Conservation (phyloP, 2,113 vertebrate species). For the Cebidichthys violaceus region DNA sequence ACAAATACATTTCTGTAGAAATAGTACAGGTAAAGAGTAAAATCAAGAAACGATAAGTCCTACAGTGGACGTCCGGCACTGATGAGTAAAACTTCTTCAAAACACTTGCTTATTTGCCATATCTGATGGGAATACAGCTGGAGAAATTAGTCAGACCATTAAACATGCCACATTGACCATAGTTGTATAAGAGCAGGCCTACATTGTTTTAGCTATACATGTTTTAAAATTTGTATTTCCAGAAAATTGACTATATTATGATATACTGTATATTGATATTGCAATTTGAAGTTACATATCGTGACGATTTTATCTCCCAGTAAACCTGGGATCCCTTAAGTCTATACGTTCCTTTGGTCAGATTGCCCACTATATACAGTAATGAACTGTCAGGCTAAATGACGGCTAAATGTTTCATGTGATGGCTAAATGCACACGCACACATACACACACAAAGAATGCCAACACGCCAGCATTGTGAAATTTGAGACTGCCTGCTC, state of each 20-base stretch:
- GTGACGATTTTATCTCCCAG: neutral
- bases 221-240: too few species aligned
- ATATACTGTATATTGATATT: neutral
- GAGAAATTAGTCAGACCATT: neutral
- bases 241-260: neutral
- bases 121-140: neutral
- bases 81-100: neutral
- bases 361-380: neutral
- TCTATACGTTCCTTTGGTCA: neutral
- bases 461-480: conserved; percentile 55
- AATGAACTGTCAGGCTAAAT: conserved; percentile 22
- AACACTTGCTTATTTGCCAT: neutral
- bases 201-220: neutral
- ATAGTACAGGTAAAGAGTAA: neutral
- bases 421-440: neutral
- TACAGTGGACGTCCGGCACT: neutral
- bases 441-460: conserved; percentile 35
- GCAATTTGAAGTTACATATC: neutral
- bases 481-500: conserved; percentile 64
- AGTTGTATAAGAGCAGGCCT: too few species aligned
- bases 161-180: neutral
- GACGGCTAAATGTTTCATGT: neutral
- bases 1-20: neutral
- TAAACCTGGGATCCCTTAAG: neutral
- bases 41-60: neutral